A percentile compares a stretch with the other conserved stretches of the same genome.
Evolutionary conservation across 1,140 invertebrate genomes (phyloP).

Genomic region (Campoletis sonorensis): DNA sequence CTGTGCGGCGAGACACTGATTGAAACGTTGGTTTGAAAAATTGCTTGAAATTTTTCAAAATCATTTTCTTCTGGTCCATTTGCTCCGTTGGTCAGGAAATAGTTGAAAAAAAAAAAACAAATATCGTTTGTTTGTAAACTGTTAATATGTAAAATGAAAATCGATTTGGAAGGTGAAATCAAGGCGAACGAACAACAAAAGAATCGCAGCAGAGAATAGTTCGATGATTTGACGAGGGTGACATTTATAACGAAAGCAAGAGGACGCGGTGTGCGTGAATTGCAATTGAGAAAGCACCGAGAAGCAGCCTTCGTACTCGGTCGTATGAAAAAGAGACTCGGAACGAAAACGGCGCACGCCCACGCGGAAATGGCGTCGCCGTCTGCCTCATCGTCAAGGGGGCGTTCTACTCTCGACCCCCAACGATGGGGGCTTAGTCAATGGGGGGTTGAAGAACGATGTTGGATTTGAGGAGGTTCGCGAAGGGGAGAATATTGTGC

Average conservation of each 20-base stretch:
- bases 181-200: too few relatives aligned
- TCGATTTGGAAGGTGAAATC: too few relatives aligned
- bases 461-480: conserved; percentile 18
- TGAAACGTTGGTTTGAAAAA: neutral
- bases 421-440: conserved; percentile 9
- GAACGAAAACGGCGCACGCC: conserved; percentile 65
- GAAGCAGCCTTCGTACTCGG: neutral
- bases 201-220: too few relatives aligned
- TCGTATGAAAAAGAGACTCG: neutral
- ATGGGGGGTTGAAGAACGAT: conserved; percentile 22
- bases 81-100: too few relatives aligned
- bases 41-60: neutral
- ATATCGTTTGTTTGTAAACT: too few relatives aligned
- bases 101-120: too few relatives aligned
- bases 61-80: neutral
- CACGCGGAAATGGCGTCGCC: conserved; percentile 73
- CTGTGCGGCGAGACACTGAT: too few relatives aligned
- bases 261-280: too few relatives aligned
- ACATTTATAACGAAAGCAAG: too few relatives aligned
- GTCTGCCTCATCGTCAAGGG: conserved; percentile 56
- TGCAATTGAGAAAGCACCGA: too few relatives aligned
- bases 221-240: too few relatives aligned
- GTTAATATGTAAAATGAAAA: too few relatives aligned
- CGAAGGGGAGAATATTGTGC: conserved; percentile 22
- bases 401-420: conserved; percentile 35